These are phyloP conservation scores for Scatophagus argus DNA, from an alignment of 2,113 vertebrate genomes.

Conservation along the genomic window DNA sequence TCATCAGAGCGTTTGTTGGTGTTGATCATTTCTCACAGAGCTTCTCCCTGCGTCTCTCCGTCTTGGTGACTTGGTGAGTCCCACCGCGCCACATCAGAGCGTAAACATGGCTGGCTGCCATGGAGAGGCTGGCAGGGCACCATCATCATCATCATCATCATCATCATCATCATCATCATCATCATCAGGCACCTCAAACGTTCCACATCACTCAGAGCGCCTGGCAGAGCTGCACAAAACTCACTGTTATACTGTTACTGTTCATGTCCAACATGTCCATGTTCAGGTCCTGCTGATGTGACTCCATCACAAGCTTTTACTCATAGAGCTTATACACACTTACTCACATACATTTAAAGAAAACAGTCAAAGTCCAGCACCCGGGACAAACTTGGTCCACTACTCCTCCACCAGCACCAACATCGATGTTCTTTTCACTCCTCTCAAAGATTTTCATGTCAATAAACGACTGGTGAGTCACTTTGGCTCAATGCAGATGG, in stretches of 20 bases:
- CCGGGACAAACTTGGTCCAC: constrained; percentile 39
- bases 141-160: constrained; percentile 40
- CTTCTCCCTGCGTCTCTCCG: constrained; percentile 7
- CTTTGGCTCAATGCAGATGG: no score
- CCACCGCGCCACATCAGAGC: constrained; percentile 62
- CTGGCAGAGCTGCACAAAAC: neutral
- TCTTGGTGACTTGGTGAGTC: constrained; percentile 40
- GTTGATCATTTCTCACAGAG: constrained; percentile 51
- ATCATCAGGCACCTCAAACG: constrained; percentile 34
- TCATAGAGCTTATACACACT: neutral
- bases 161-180: constrained; percentile 42
- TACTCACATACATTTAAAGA: neutral
- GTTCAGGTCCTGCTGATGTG: neutral
- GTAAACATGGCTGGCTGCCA: constrained; percentile 53
- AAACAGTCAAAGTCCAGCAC: constrained; percentile 26
- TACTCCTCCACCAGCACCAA: no score
- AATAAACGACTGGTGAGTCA: no score
- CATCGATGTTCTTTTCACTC: no score
- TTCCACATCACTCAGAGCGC: neutral
- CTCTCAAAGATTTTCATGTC: no score
- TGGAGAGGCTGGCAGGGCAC: constrained; percentile 9
- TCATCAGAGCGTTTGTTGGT: constrained; percentile 57
- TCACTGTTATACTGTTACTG: neutral
- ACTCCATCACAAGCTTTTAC: constrained; percentile 7
- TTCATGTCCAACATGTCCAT: neutral